These are phyloP conservation scores for Lagenorhynchus albirostris DNA, from an alignment of 2,113 vertebrate genomes.

Conservation along the genomic window DNA sequence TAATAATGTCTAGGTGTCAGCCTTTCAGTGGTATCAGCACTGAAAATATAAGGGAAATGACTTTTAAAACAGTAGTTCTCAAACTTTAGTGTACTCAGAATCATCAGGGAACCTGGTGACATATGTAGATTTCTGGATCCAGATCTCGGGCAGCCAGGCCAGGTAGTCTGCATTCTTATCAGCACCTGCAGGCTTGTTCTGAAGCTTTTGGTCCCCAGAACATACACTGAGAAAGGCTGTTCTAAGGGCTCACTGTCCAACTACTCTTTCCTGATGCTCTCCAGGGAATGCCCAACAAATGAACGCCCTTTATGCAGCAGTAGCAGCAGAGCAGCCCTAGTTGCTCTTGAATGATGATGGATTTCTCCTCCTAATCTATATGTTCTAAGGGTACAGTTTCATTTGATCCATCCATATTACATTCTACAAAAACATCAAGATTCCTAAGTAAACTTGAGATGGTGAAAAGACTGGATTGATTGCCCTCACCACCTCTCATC, in stretches of 20 bases:
- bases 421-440: not conserved
- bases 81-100: not conserved
- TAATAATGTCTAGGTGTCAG: not conserved
- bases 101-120: not conserved
- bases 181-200: not conserved
- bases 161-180: not conserved
- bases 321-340: not conserved
- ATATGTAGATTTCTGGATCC: not conserved
- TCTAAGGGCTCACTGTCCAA: not conserved
- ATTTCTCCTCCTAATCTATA: not conserved
- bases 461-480: not conserved
- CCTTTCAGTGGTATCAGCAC: not conserved
- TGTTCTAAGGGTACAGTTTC: not conserved
- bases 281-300: not conserved
- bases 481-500: not conserved
- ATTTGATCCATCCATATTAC: not conserved
- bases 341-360: not conserved
- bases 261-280: not conserved
- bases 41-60: conserved; percentile 22
- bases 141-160: not conserved
- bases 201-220: not conserved
- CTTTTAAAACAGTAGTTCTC: not conserved
- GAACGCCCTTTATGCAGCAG: not conserved
- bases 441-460: not conserved
- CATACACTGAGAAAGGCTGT: not conserved